These are phyloP conservation scores for Anadara kagoshimensis DNA, from an alignment of 1,140 invertebrate genomes.

Conservation along the genomic window DNA sequence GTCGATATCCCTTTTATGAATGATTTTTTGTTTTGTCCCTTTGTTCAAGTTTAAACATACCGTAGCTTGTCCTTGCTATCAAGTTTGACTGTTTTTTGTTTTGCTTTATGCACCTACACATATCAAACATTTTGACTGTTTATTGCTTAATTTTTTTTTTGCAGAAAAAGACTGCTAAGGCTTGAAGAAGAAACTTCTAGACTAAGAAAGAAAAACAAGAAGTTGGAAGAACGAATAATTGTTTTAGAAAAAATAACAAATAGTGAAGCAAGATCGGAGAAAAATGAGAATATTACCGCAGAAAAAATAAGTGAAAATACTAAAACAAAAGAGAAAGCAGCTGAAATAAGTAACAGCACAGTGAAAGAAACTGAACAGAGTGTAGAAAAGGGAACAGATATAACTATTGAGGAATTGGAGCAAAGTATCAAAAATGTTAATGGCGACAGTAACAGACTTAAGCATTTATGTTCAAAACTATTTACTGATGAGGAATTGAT, in stretches of 20 bases:
- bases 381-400: constrained; percentile 14
- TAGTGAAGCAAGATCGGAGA: constrained; percentile 6
- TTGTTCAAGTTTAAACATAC: constrained; percentile 14
- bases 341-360: constrained; percentile 7
- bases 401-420: constrained; percentile 6
- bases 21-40: constrained; percentile 2
- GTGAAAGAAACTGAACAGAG: constrained; percentile 10
- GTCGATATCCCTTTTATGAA: not conserved
- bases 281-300: constrained; percentile 9
- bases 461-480: constrained; percentile 10
- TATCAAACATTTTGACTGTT: constrained; percentile 1
- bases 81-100: constrained; percentile 4
- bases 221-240: constrained; percentile 16
- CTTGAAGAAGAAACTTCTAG: constrained; percentile 14
- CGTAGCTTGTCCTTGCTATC: constrained; percentile 4
- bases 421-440: constrained; percentile 13
- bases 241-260: constrained; percentile 15
- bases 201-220: constrained; percentile 11
- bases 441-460: constrained; percentile 12
- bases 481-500: constrained; percentile 9
- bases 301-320: constrained; percentile 9
- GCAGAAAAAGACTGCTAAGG: constrained; percentile 13
- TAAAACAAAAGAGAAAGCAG: constrained; percentile 7
- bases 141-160: constrained; percentile 11
- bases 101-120: constrained; percentile 5